phyloP scores from a whole-genome alignment of 2,113 vertebrate genomes.

The Protomyctophum bolini region DNA sequence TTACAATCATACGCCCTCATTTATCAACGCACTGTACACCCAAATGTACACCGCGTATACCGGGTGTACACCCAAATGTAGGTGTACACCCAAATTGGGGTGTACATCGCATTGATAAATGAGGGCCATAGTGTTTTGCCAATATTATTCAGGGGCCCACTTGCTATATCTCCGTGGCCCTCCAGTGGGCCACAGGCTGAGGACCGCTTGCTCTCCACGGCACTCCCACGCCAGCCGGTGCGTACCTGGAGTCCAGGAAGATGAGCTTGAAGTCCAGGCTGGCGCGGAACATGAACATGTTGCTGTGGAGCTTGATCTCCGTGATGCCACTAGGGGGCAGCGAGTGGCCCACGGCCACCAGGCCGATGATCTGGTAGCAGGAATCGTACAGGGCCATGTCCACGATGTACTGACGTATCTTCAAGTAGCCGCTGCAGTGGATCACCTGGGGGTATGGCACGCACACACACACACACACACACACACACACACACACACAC shows the following conservation, averaged over 20 bases:
- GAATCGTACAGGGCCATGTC: slow-evolving; percentile 89
- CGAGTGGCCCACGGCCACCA: slow-evolving; percentile 93
- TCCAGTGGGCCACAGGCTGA: too few species aligned
- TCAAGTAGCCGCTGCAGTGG: slow-evolving; percentile 95
- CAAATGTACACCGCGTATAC: too few species aligned
- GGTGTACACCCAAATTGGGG: too few species aligned
- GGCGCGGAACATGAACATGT: slow-evolving; percentile 98
- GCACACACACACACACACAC: too few species aligned
- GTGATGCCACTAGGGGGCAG: slow-evolving; percentile 93
- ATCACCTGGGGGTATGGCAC: slow-evolving; percentile 82
- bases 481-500: too few species aligned
- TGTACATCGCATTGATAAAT: too few species aligned
- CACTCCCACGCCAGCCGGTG: neutral
- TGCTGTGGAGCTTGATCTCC: slow-evolving; percentile 93
- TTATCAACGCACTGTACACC: too few species aligned
- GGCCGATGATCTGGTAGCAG: slow-evolving; percentile 90
- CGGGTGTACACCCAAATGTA: too few species aligned
- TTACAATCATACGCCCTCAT: too few species aligned
- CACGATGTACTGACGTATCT: slow-evolving; percentile 90
- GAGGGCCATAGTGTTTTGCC: too few species aligned
- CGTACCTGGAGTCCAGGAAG: slow-evolving; percentile 93
- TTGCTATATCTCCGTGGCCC: too few species aligned
- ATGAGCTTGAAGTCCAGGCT: slow-evolving; percentile 93
- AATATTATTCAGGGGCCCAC: too few species aligned
- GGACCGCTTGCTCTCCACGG: neutral